Evolutionary conservation across 2,113 vertebrate species (phyloP), one percentile per base, ranked within the genome.

Genomic region (Dipodomys ordii): DNA sequence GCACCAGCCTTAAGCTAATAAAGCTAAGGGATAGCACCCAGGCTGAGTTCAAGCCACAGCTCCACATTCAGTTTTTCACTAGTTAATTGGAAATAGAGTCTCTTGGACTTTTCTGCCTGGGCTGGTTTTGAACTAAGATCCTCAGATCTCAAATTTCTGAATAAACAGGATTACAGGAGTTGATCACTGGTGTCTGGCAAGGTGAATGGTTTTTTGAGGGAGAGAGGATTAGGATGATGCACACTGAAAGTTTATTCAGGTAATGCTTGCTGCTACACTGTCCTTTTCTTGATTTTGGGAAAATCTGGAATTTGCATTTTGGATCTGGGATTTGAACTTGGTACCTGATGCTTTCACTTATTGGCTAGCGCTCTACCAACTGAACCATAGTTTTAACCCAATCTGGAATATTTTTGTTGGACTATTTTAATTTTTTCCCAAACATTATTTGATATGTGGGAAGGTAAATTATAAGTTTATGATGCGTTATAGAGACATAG

Each of bases 351-450:
- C 53, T 16, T 57, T 57, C 53, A 57, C 53, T 16, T 15, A 16
- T 18, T 57, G 53, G 53, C 53, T 57, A 57, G 53, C 15, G 15
- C 53, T 57, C 53, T 57, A 57, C 53, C 53, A 57, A 57, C 15
- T 18, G 16, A 57, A 15, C 15, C 53, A 57, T 57, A 57, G 11
- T 57, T 57, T 2, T 57, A 57, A 57, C 53, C 15, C 15, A 57
- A 57, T 57, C 53, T 64, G 22, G 62, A 64, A 64, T 80, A 49
- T 71, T 91, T 83, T 71, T 72, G 4, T n/a, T 88, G 90, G 57
- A 85, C 25, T 91, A 2, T 87, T 95, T 85, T 74, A 57, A 74
- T 94, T 28, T 78, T 35, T 95, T 85, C 39, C 23, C 92, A 87
- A 64, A 30, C 4, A 2, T 69, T 28, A 62, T 92, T 27, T 3